A percentile compares a stretch with the other conserved stretches of the same genome.
Evolutionary conservation across 1,140 invertebrate species (phyloP).

Genomic region (Drosophila navojoa): DNA sequence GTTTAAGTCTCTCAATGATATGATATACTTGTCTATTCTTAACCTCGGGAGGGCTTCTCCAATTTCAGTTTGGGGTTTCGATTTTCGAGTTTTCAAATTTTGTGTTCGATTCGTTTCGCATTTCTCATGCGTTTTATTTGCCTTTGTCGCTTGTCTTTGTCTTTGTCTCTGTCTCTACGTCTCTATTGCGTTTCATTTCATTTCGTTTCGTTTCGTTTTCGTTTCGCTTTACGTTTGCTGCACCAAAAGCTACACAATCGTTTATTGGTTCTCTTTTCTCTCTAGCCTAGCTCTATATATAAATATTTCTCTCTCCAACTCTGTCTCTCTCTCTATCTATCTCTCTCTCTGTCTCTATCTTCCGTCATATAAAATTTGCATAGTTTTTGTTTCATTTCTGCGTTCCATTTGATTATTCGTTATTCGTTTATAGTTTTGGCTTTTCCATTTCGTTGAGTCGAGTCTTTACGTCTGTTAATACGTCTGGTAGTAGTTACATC

Average conservation of each 20-base stretch:
- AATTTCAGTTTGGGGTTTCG: background rate
- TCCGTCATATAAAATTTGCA: constrained; percentile 11
- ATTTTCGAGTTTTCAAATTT: constrained; percentile 26
- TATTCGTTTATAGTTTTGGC: constrained; percentile 30
- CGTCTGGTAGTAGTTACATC: constrained; percentile 22
- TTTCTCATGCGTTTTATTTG: constrained; percentile 28
- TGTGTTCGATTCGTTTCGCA: constrained; percentile 16
- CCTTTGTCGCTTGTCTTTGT: constrained; percentile 35
- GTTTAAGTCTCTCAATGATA: background rate
- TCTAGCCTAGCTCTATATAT: constrained; percentile 24
- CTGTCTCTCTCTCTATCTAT: background rate
- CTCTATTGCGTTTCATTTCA: constrained; percentile 21
- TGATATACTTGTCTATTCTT: background rate
- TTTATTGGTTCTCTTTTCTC: constrained; percentile 39
- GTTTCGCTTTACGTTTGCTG: constrained; percentile 34
- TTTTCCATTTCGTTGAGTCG: constrained; percentile 32
- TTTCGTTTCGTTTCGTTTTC: constrained; percentile 24
- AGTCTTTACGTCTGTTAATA: constrained; percentile 19
- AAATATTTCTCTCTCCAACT: constrained; percentile 8
- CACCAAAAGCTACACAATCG: constrained; percentile 51
- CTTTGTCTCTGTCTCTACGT: constrained; percentile 31
- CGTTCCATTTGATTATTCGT: constrained; percentile 10
- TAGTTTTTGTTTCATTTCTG: constrained; percentile 14
- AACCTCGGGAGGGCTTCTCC: constrained; percentile 27
- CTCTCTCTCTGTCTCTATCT: constrained; percentile 13